These are phyloP conservation scores for Agriopis aurantiaria DNA, from an alignment of 2,888 invertebrate genomes.

Conservation along the genomic window DNA sequence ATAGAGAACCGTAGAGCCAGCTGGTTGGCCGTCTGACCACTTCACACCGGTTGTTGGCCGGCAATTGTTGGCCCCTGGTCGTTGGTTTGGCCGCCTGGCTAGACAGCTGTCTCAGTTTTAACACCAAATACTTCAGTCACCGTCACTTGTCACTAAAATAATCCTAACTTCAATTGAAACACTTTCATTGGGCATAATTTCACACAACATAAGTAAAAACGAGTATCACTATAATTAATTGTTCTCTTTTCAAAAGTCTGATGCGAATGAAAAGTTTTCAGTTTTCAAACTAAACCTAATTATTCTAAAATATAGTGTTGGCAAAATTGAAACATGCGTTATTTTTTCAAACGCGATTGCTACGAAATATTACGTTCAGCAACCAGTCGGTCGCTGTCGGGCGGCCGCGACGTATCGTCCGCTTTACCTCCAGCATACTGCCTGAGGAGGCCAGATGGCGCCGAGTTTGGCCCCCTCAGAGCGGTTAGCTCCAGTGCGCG, in stretches of 20 bases:
- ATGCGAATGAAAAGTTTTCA: neutral
- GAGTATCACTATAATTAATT: neutral
- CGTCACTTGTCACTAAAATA: conserved; percentile 9
- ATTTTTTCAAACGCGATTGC: neutral
- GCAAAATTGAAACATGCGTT: neutral
- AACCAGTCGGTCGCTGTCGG: neutral
- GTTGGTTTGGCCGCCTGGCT: neutral
- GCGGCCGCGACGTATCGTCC: conserved; percentile 1
- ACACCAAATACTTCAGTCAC: conserved; percentile 1
- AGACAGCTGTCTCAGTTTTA: neutral
- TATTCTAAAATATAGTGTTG: neutral
- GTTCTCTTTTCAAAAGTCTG: conserved; percentile 9
- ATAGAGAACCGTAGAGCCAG: neutral
- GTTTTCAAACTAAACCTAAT: neutral
- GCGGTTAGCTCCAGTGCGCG: conserved; percentile 25
- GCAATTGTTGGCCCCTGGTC: neutral
- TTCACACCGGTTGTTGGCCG: neutral
- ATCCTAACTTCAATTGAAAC: neutral
- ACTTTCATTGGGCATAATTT: conserved; percentile 1
- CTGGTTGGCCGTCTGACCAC: neutral
- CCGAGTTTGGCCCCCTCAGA: conserved; percentile 12
- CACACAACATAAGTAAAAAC: neutral
- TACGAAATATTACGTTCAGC: conserved; percentile 8
- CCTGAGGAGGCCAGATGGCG: conserved; percentile 4
- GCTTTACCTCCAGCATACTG: conserved; percentile 4